A percentile compares a stretch with the other conserved stretches of the same genome.
Evolutionary conservation across 2,888 invertebrate genomes (phyloP).

Genomic region (Psylliodes chrysocephalus): DNA sequence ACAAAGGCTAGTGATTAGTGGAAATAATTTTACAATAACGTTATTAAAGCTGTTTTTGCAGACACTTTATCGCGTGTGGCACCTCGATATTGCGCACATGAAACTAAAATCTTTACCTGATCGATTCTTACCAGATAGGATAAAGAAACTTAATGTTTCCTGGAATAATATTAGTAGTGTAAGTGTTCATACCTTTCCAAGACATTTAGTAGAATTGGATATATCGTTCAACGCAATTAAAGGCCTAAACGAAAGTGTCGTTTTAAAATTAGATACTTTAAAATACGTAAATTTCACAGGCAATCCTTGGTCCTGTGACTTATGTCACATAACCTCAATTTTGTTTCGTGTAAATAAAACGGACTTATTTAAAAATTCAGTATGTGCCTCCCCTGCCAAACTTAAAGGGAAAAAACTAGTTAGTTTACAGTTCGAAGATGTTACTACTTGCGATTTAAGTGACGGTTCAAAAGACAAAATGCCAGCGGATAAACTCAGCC

Average conservation of each 20-base stretch:
- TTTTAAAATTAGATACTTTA: conserved; percentile 70
- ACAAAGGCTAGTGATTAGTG: conserved; percentile 75
- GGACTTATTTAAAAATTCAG: conserved; percentile 67
- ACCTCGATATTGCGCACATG: conserved; percentile 71
- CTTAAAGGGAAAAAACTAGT: conserved; percentile 66
- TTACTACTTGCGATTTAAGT: conserved; percentile 65
- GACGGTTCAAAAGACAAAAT: conserved; percentile 61
- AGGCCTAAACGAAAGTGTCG: conserved; percentile 69
- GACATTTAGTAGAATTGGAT: conserved; percentile 73
- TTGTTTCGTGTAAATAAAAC: conserved; percentile 69
- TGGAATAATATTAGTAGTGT: conserved; percentile 74
- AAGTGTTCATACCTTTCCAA: conserved; percentile 69
- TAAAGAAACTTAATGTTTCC: conserved; percentile 77
- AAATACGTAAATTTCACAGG: conserved; percentile 68
- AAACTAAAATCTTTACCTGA: conserved; percentile 68
- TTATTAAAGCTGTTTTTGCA: conserved; percentile 70
- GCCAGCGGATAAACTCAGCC: conserved; percentile 63
- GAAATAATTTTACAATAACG: conserved; percentile 73
- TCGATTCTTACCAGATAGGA: conserved; percentile 70
- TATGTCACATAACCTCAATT: conserved; percentile 71
- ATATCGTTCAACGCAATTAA: conserved; percentile 78
- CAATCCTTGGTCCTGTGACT: conserved; percentile 77
- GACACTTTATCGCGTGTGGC: conserved; percentile 69
- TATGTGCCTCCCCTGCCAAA: conserved; percentile 70
- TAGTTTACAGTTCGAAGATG: conserved; percentile 59